Evolutionary conservation across 2,888 invertebrate species (phyloP).

Genomic region (Meghimatium bilineatum): DNA sequence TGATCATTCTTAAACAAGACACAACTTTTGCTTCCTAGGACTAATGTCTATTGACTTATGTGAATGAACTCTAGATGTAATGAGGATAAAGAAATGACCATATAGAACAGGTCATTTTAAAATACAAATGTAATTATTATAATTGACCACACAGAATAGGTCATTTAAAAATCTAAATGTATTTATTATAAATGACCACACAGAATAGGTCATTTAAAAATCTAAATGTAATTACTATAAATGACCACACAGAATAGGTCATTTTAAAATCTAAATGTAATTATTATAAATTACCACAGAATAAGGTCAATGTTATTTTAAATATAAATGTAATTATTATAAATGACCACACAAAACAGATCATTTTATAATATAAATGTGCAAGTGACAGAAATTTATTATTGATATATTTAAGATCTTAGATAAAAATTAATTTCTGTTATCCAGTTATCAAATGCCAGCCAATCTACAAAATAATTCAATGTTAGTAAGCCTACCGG

Average conservation of each 20-base stretch:
- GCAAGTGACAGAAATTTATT: too few relatives aligned
- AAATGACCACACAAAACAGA: not conserved
- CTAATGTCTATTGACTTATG: conserved; percentile 5
- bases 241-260: not conserved
- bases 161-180: not conserved
- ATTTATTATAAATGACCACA: not conserved
- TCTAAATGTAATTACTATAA: not conserved
- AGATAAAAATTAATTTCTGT: too few relatives aligned
- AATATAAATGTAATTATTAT: not conserved
- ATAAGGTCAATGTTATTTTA: too few relatives aligned
- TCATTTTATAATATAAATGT: not conserved
- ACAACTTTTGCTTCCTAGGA: not conserved
- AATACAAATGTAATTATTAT: not conserved
- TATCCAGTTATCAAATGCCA: too few relatives aligned
- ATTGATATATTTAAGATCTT: too few relatives aligned
- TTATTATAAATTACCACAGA: too few relatives aligned
- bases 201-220: not conserved
- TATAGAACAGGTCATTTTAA: not conserved
- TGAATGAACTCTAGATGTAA: not conserved
- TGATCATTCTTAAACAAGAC: not conserved
- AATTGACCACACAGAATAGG: not conserved
- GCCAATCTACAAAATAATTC: too few relatives aligned
- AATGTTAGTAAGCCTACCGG: too few relatives aligned
- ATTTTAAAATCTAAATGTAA: not conserved
- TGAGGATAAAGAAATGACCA: not conserved